phyloP scores from a whole-genome alignment of 2,797 vertebrate species.

The Tenualosa thibaudeaui region DNA sequence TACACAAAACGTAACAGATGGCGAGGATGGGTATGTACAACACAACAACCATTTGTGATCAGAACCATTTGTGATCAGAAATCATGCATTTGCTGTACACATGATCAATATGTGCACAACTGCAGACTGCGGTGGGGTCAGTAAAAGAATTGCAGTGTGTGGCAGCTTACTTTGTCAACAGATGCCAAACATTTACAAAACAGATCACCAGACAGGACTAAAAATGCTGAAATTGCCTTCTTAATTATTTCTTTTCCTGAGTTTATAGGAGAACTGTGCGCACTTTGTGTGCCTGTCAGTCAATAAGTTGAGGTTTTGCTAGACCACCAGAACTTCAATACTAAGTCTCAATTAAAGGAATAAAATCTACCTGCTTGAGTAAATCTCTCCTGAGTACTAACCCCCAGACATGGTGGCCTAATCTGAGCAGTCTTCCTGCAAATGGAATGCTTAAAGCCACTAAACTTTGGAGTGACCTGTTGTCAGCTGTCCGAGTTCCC shows the following conservation, averaged over 20 bases:
- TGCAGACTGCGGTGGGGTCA: conserved; percentile 10
- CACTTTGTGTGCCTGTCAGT: neutral
- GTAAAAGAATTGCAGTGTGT: neutral
- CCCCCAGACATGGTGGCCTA: neutral
- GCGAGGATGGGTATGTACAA: conserved; percentile 30
- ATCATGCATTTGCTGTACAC: neutral
- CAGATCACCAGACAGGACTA: neutral
- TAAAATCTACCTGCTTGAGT: neutral
- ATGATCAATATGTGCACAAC: neutral
- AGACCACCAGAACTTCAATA: neutral
- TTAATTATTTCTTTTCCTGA: neutral
- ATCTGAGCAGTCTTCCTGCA: neutral
- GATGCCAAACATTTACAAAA: neutral
- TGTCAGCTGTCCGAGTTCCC: neutral
- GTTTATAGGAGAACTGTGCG: neutral
- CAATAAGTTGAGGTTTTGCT: neutral
- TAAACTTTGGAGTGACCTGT: neutral
- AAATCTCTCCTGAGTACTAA: neutral
- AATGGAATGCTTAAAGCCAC: neutral
- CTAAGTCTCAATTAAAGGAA: neutral
- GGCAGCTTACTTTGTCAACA: neutral
- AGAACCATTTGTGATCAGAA: neutral
- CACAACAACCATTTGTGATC: conserved; percentile 29
- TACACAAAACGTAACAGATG: neutral
- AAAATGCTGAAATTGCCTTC: neutral